A percentile compares a stretch with the other conserved stretches of the same genome.
Conservation (phyloP, 2,113 vertebrate species). For the Ptyas mucosa region DNA sequence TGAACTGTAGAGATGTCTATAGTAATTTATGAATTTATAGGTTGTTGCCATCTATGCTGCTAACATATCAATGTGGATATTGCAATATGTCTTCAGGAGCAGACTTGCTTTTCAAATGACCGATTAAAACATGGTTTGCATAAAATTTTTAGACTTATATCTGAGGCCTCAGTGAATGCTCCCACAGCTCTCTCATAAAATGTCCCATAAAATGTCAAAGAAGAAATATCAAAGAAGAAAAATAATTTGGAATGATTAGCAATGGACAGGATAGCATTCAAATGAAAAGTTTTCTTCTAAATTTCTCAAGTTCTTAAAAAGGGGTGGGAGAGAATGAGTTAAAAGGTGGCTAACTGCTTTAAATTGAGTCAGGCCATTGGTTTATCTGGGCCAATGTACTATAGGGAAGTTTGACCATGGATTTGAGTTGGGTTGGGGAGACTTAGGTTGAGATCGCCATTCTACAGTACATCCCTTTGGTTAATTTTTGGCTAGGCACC, state of each 20-base stretch:
- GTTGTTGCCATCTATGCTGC: not conserved
- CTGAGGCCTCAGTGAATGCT: not conserved
- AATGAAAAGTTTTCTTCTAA: not conserved
- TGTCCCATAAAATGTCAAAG: no score
- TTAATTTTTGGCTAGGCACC: not conserved
- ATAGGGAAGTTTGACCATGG: not conserved
- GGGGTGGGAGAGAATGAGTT: no score
- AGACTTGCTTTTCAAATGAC: not conserved
- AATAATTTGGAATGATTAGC: not conserved
- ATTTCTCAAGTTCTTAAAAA: not conserved
- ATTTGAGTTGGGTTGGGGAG: not conserved
- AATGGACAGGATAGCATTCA: not conserved
- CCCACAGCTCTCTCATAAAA: not conserved
- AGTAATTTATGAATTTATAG: not conserved
- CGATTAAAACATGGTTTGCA: not conserved
- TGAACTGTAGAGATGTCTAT: not conserved
- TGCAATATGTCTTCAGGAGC: not conserved
- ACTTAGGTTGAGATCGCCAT: not conserved
- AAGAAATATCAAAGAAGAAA: not conserved
- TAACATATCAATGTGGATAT: not conserved
- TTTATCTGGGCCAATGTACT: not conserved
- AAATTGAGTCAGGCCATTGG: not conserved
- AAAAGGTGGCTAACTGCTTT: no score
- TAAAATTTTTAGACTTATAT: not conserved
- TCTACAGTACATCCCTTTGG: not conserved